Percentiles rank a stretch among this genome's conserved stretches.
Conservation (phyloP, 2,113 vertebrate genomes). For the Conger conger region DNA sequence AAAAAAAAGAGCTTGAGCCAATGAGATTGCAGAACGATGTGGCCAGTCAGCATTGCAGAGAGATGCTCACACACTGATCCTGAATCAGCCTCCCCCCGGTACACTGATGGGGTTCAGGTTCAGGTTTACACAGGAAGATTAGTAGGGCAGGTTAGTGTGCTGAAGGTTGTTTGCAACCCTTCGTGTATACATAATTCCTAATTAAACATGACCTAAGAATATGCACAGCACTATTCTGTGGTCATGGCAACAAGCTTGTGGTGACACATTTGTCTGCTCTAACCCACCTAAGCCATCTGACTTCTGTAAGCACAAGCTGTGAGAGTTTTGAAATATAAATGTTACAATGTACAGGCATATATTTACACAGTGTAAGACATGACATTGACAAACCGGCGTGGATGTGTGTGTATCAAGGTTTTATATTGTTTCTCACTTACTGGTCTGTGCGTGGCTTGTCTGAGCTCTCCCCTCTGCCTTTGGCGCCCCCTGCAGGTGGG, state of each 20-base stretch:
- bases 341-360: background rate
- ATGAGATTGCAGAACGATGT: background rate
- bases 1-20: background rate
- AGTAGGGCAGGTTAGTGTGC: too few species aligned
- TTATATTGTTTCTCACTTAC: background rate
- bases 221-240: too few species aligned
- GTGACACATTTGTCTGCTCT: background rate
- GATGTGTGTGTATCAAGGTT: too few species aligned
- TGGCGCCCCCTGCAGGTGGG: slow-evolving; percentile 77
- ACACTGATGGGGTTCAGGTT: background rate
- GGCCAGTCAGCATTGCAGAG: background rate
- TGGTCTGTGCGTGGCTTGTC: background rate
- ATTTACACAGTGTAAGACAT: too few species aligned
- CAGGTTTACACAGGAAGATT: too few species aligned
- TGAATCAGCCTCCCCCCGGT: background rate
- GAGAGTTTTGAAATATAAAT: background rate
- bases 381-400: background rate
- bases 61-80: background rate
- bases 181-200: background rate
- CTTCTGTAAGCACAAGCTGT: background rate
- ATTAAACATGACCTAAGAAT: too few species aligned
- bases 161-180: too few species aligned
- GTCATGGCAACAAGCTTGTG: too few species aligned
- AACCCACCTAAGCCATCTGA: background rate
- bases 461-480: background rate